Base-by-base conservation (phyloP, 2,797 vertebrate genomes). In the Gallinago solitaria region DNA sequence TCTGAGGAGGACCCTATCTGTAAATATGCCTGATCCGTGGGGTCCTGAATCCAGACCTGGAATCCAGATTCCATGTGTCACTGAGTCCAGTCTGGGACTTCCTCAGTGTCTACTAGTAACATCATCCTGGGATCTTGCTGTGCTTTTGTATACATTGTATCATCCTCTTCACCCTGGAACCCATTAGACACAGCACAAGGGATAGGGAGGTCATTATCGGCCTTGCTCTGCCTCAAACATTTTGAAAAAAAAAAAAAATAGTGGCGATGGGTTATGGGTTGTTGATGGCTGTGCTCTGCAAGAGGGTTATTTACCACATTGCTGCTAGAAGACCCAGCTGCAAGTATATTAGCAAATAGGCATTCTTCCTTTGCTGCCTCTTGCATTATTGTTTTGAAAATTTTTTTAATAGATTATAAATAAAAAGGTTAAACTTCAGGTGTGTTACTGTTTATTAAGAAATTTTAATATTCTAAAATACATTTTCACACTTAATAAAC, bases 231-330 rank as follows among this genome's bases (percentile, higher is more conserved):
- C 23, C 11, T 33, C 32, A 54, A 39, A 57, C 6, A 71, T 23
- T 50, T 33, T 3, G 56, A 32, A 54, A 59, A 59, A 56, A 53
- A 57, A 33, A 54, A n/a, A 16, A 20, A 41, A 16, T 53, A 18
- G 6, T 2, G 11, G 13, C 1, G 1, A n/a, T 4, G 18, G 17
- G 8, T 17, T n/a, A 6, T 17, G 19, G 18, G 12, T 1, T 47
- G 14, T 17, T 60, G 76, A 27, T 20, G 33, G 21, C 14, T 39
- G n/a, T n/a, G 5, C 25, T 56, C 28, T 45, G 4, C 17, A 59
- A 16, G 9, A 15, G 39, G 21, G 32, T 28, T 79, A 30, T 75
- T 75, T 63, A 21, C 6, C 4, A 39, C 39, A 56, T 5, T 9
- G 19, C 15, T 56, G 3, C 53, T 54, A 65, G 25, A 3, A 76